Evolutionary conservation across 2,113 vertebrate species (phyloP), one percentile per base, ranked within the genome.

Genomic region (Gavialis gangeticus): DNA sequence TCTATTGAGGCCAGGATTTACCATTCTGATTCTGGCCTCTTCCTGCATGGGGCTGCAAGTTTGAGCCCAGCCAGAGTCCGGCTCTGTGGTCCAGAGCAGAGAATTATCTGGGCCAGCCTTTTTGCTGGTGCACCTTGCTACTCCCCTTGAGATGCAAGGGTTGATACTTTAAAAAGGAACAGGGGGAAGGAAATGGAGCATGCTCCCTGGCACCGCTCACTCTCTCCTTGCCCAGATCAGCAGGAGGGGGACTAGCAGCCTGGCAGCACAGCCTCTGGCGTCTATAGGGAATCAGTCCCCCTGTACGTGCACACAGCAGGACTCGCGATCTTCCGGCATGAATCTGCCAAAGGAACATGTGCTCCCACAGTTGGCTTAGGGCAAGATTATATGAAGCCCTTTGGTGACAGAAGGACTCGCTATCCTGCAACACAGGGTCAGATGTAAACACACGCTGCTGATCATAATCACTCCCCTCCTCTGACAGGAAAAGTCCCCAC

Each of bases 361-460:
- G 46, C 56, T 64, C 10, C 76, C 2, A 0, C 2, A 12, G 67
- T 8, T 5, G 75, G 78, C 77, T n/a, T 0, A 0, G 46, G 25
- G 19, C 19, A 30, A 88, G 54, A 58, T 10, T 56, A 46, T 46
- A 55, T 22, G 66, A 37, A 55, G 78, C 62, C 19, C 12, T 67
- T 1, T 46, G 1, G 2, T 2, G n/a, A 24, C 66, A 79, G 17
- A 14, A 1, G 5, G 83, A 59, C 30, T 30, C 1, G 0, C 15
- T 24, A 24, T 12, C 21, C 21, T 73, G 34, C 69, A 46, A 73
- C 12, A 46, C 12, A 24, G 34, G 21, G 69, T 24, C 34, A 73
- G 21, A 24, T 34, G 34, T 73, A 46, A 73, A 73, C 69, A 4
- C 67, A 24, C 7, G 21, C 69, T 73, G 69, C 34, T 14, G 34